Base-by-base conservation (phyloP, 1,140 invertebrate genomes). In the Trichoplusia ni region DNA sequence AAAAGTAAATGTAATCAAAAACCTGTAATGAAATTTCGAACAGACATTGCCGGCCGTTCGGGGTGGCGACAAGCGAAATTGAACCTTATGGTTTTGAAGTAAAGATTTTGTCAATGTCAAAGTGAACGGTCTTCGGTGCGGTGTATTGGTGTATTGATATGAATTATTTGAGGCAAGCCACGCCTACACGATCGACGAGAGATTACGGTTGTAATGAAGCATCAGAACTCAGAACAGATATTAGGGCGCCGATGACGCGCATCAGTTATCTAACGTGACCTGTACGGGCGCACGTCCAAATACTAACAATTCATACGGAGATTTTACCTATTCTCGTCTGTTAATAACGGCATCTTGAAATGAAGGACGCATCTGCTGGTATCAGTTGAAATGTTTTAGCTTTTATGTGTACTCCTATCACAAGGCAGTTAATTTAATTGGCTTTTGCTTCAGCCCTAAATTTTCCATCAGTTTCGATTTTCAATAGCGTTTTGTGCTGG, bases 271-370 rank as follows among this genome's bases (percentile, higher is more conserved):
- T 29, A 60, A 60, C 29, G 35, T 49, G 40, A 47, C 27, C 56
- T 7, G 27, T 27, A 14, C 42, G 56, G 56, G 56, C 56, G 21
- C 25, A 46, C 56, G 56, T 60, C 56, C 56, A 60, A 60, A 60
- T 19, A 18, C 29, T 29, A 44, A 58, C 54, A 35, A 47, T 60
- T 60, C 42, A 47, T 27, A 47, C 47, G 31, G 27, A 58, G 8
- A 59, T 59, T 59, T 59, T 59, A 60, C 40, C 56, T 60, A 47
- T 47, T 60, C 42, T 60, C 42, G 42, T 60, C 38, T 42, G 37
- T 58, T 49, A 49, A 56, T 56, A 56, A 56, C 51, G 25, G 25
- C 27, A 58, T 58, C 54, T 58, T 58, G 23, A 58, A 29, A 35
- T 40, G 51, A 56, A 37, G 33, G 9, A 38, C 27, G 18, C 38